phyloP scores from a whole-genome alignment of 1,140 invertebrate genomes.

The Drosophila yakuba region DNA sequence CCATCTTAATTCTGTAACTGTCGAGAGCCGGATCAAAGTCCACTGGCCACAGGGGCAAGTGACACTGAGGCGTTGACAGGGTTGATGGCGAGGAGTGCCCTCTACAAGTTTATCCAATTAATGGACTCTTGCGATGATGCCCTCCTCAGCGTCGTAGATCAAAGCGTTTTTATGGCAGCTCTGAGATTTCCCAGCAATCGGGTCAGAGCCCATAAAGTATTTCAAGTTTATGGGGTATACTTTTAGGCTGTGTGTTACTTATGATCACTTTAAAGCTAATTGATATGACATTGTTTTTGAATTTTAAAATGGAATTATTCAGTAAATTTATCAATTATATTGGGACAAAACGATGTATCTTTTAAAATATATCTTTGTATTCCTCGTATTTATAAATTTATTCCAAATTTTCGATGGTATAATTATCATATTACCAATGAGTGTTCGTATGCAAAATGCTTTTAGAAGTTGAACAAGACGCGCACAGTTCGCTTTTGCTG shows the following conservation, averaged over 20 bases:
- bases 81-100: constrained; percentile 15
- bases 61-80: constrained; percentile 43
- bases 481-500: constrained; percentile 81
- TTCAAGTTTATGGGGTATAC: not conserved
- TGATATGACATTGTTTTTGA: not conserved
- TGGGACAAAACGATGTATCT: too few relatives aligned
- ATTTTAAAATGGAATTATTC: too few relatives aligned
- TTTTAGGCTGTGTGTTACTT: not conserved
- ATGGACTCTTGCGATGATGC: constrained; percentile 11
- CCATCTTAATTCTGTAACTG: constrained; percentile 42
- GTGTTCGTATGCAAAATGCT: not conserved
- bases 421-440: too few relatives aligned
- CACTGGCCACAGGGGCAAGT: constrained; percentile 36
- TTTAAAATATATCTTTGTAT: too few relatives aligned
- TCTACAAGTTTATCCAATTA: constrained; percentile 43
- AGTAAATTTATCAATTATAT: too few relatives aligned
- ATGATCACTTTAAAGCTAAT: constrained; percentile 2
- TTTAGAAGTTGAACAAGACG: constrained; percentile 73
- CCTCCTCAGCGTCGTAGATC: constrained; percentile 26
- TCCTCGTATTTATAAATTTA: too few relatives aligned
- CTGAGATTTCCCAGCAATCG: not conserved
- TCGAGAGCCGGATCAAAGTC: constrained; percentile 56
- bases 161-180: constrained; percentile 6
- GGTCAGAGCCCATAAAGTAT: not conserved
- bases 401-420: too few relatives aligned